Percentiles rank a stretch among this genome's conserved stretches.
Conservation (phyloP, 2,113 vertebrate genomes). For the Meleagris gallopavo region DNA sequence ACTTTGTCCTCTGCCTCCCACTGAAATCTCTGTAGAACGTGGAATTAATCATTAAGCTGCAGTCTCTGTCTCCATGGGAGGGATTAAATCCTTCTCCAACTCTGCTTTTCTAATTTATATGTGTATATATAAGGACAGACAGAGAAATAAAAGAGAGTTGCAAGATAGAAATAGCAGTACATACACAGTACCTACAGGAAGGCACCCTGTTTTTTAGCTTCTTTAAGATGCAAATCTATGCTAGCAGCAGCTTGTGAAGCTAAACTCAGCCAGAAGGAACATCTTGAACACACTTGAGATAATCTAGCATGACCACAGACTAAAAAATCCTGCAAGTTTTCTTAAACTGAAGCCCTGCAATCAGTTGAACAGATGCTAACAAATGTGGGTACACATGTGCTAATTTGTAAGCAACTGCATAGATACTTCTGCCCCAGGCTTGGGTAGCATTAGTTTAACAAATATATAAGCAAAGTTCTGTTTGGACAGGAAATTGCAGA, state of each 20-base stretch:
- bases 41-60: slow-evolving; percentile 65
- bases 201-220: neutral
- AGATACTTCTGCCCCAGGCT: neutral
- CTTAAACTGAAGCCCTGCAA: neutral
- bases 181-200: neutral
- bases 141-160: neutral
- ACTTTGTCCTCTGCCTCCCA: slow-evolving; percentile 28
- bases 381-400: neutral
- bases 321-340: neutral
- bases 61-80: neutral
- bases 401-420: neutral
- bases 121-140: neutral
- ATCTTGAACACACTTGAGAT: neutral
- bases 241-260: slow-evolving; percentile 1
- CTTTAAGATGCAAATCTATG: neutral
- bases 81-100: neutral
- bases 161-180: neutral
- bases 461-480: neutral
- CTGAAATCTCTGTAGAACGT: neutral
- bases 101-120: neutral
- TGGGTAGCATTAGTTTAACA: neutral
- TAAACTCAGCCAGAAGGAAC: neutral
- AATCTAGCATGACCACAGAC: neutral
- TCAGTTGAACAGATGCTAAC: neutral
- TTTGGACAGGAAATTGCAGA: neutral